Evolutionary conservation across 2,797 vertebrate genomes (phyloP).

Genomic region (Varecia variegata): DNA sequence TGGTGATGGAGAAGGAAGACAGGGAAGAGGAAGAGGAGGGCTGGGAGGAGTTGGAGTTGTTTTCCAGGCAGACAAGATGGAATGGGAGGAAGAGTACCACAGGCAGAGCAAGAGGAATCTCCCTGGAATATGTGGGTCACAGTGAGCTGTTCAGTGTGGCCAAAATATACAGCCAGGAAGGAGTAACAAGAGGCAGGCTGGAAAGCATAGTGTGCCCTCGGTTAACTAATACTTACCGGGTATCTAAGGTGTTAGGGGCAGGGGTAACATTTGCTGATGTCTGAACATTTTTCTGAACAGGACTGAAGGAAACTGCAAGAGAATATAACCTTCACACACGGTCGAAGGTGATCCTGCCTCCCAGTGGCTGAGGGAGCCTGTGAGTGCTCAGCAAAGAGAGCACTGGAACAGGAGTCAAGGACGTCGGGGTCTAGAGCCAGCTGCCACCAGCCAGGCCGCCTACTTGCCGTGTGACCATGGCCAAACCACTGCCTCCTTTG

Average conservation of each 20-base stretch:
- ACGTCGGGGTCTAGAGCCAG: background rate
- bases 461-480: background rate
- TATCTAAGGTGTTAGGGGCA: background rate
- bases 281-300: background rate
- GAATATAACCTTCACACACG: background rate
- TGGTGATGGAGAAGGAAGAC: background rate
- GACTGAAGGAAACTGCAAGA: background rate
- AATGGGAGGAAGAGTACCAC: background rate
- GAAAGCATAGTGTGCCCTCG: background rate
- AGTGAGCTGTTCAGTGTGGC: background rate
- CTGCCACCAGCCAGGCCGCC: background rate
- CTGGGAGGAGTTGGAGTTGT: background rate
- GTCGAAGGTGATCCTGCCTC: background rate
- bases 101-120: background rate
- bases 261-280: background rate
- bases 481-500: background rate
- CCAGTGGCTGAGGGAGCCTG: background rate
- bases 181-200: background rate
- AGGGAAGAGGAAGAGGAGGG: background rate
- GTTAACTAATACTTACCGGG: background rate
- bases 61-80: background rate
- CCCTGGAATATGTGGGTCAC: background rate
- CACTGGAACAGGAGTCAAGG: background rate
- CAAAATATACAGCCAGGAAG: background rate
- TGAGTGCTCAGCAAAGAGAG: accelerated